phyloP scores from a whole-genome alignment of 2,113 vertebrate species.

The Anhinga rufa region DNA sequence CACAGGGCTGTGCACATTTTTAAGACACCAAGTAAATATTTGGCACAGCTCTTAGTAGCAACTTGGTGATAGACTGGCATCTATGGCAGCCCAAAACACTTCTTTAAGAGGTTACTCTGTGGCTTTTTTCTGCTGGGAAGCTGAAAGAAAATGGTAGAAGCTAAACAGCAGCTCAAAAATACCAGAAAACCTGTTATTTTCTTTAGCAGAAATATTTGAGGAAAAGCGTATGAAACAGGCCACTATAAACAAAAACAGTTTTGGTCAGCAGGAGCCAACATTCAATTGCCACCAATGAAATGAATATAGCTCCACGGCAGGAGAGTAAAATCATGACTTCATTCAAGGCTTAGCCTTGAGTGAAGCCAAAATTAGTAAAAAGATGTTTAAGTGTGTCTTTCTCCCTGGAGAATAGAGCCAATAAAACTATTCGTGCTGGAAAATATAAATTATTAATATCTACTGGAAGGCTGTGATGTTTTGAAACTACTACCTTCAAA shows the following conservation, averaged over 20 bases:
- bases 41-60: not conserved
- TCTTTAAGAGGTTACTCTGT: not conserved
- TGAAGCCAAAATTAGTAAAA: constrained; percentile 22
- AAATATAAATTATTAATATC: constrained; percentile 43
- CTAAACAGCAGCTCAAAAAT: not conserved
- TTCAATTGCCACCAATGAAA: not conserved
- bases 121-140: not conserved
- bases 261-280: not conserved
- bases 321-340: not conserved
- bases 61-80: not conserved
- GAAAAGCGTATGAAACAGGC: not conserved
- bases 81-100: not conserved
- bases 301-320: not conserved
- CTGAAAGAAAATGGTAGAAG: not conserved
- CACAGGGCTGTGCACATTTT: not conserved
- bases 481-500: not conserved
- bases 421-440: constrained; percentile 4
- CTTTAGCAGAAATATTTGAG: not conserved
- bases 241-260: not conserved
- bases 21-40: not conserved
- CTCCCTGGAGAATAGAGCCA: not conserved
- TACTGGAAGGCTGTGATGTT: constrained; percentile 13
- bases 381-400: constrained; percentile 4
- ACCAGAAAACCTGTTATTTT: not conserved
- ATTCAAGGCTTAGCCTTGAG: not conserved